phyloP scores from a whole-genome alignment of 2,113 vertebrate genomes.

The Vimba vimba region DNA sequence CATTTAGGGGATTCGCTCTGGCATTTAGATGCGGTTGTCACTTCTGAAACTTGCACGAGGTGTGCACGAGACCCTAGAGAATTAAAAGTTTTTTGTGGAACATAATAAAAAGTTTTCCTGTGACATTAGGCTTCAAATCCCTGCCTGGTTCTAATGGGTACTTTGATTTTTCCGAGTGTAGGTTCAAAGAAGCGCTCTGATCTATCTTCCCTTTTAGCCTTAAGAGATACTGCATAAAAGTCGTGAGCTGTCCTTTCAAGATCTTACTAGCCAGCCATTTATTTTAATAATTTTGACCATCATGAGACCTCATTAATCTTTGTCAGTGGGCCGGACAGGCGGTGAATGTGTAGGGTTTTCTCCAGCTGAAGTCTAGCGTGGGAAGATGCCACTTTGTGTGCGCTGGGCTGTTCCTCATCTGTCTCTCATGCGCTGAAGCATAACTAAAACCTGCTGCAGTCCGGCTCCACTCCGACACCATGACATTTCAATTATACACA shows the following conservation, averaged over 20 bases:
- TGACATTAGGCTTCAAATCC: not conserved
- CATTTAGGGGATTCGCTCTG: too few relatives aligned
- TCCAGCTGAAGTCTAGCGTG: slow-evolving; percentile 54
- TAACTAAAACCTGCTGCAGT: slow-evolving; percentile 70
- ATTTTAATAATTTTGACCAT: slow-evolving; percentile 72
- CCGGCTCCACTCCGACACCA: slow-evolving; percentile 73
- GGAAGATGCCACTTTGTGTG: slow-evolving; percentile 57
- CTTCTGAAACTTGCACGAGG: too few relatives aligned
- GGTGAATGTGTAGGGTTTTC: slow-evolving; percentile 46
- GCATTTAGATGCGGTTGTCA: too few relatives aligned
- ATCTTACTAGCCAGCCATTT: slow-evolving; percentile 67
- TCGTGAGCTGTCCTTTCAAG: slow-evolving; percentile 61
- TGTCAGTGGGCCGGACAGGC: slow-evolving; percentile 65
- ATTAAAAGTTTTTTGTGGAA: not conserved
- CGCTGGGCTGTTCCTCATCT: slow-evolving; percentile 73
- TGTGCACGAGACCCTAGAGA: not conserved
- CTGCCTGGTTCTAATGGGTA: not conserved
- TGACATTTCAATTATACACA: slow-evolving; percentile 80
- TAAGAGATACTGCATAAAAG: slow-evolving; percentile 55
- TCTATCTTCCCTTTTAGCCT: not conserved
- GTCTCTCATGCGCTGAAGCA: slow-evolving; percentile 71
- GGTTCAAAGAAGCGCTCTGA: not conserved
- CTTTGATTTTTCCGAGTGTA: not conserved
- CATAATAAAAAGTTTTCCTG: not conserved
- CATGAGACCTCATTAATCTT: slow-evolving; percentile 71